Conservation (phyloP, 2,888 invertebrate species). For the Ectemnius cavifrons region DNA sequence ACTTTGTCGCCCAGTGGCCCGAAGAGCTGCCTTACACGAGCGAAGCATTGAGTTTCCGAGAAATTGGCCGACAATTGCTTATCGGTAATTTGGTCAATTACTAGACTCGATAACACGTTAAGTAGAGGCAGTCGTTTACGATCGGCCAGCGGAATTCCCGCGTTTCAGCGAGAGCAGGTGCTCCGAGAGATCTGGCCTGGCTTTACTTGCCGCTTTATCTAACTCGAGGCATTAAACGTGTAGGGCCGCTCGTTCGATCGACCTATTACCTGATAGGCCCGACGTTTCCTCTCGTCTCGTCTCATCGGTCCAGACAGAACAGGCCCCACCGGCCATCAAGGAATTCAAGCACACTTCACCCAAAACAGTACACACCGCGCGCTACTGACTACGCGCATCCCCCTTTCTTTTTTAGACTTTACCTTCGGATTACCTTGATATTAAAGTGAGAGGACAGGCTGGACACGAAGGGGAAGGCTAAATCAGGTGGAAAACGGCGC, state of each 20-base stretch:
- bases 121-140: constrained; percentile 53
- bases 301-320: background rate
- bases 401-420: too few species aligned
- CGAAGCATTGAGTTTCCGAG: constrained; percentile 48
- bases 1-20: constrained; percentile 37
- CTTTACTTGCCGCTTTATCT: constrained; percentile 33
- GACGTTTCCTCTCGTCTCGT: background rate
- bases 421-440: too few species aligned
- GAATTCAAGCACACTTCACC: too few species aligned
- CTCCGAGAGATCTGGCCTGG: background rate
- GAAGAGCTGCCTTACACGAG: constrained; percentile 18
- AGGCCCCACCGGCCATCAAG: too few species aligned
- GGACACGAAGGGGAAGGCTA: too few species aligned
- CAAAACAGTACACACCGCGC: too few species aligned
- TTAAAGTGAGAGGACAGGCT: too few species aligned
- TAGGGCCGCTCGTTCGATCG: constrained; percentile 28
- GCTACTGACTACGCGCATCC: too few species aligned
- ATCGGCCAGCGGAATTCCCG: constrained; percentile 21
- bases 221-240: constrained; percentile 37
- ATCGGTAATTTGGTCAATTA: constrained; percentile 70
- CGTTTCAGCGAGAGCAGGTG: constrained; percentile 41
- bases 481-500: too few species aligned
- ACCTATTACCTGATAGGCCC: constrained; percentile 30
- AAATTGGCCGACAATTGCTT: constrained; percentile 50
- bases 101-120: constrained; percentile 54